Evolutionary conservation across 2,797 vertebrate species (phyloP), one percentile per base, ranked within the genome.

Genomic region (Esox lucius): DNA sequence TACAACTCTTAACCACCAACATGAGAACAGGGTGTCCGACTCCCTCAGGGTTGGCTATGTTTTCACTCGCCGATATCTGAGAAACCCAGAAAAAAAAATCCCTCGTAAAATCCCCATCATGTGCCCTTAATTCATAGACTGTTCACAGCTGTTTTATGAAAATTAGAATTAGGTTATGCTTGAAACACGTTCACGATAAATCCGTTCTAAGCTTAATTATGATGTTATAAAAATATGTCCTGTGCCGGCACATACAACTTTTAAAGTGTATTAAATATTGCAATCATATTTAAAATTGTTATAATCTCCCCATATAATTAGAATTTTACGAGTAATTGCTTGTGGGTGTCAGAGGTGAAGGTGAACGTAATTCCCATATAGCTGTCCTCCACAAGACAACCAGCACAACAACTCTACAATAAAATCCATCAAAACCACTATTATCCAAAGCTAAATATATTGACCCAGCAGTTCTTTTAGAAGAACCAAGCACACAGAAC

Each of bases 201-300:
- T 94, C 92, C 92, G 87, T 91, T 90, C 90, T 92, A 93, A 93
- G 93, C 93, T 93, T 95, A 94, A 94, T 94, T 94, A 93, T 93
- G 87, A 94, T 85, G 82, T 89, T 92, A 90, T 90, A 89, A 90
- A 61, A 90, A 88, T 83, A 87, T 77, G 81, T 78, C 81, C 86
- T 80, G 83, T 87, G 88, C 82, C 84, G 81, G 86, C 91, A 92
- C 87, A 87, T 91, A 91, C 91, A 93, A 93, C 91, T 94, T 94
- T 93, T 93, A 93, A 94, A 93, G 93, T 94, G 92, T 93, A 94
- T 95, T 95, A 94, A 95, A 94, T 91, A 92, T 91, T 88, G 91
- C 93, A 93, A 93, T 94, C 92, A 93, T 93, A 92, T 93, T 94
- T 93, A 88, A 93, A 93, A 94, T 93, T 75, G 85, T 89, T 89